phyloP scores from a whole-genome alignment of 2,888 invertebrate species.

The Cheilosia urbana region DNA sequence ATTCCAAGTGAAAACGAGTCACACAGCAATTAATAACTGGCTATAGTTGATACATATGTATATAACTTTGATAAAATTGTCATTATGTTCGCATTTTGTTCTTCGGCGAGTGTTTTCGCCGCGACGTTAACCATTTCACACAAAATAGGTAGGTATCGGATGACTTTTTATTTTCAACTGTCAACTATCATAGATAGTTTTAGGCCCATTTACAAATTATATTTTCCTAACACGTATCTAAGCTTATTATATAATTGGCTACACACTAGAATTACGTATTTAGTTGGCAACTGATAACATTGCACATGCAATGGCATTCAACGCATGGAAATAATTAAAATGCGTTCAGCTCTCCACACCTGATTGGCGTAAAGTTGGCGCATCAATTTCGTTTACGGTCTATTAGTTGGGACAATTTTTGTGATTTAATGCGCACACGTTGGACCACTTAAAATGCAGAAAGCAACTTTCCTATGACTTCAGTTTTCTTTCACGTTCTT shows the following conservation, averaged over 20 bases:
- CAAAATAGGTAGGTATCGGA: too few relatives aligned
- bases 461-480: slow-evolving; percentile 33
- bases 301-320: background rate
- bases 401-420: slow-evolving; percentile 13
- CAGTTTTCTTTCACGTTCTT: slow-evolving; percentile 11
- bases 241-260: background rate
- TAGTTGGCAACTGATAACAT: slow-evolving; percentile 24
- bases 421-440: slow-evolving; percentile 51
- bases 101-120: too few relatives aligned
- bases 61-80: too few relatives aligned
- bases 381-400: slow-evolving; percentile 6
- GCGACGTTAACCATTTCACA: too few relatives aligned
- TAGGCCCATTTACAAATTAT: too few relatives aligned
- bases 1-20: too few relatives aligned
- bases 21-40: too few relatives aligned
- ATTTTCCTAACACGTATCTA: too few relatives aligned
- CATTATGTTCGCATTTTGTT: too few relatives aligned
- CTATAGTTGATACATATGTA: too few relatives aligned
- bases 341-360: background rate
- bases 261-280: slow-evolving; percentile 7
- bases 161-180: too few relatives aligned
- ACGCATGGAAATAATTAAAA: slow-evolving; percentile 40
- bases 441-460: slow-evolving; percentile 74
- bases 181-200: too few relatives aligned
- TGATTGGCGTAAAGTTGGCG: slow-evolving; percentile 53